phyloP scores from a whole-genome alignment of 1,140 invertebrate species.

The Drosophila subobscura region DNA sequence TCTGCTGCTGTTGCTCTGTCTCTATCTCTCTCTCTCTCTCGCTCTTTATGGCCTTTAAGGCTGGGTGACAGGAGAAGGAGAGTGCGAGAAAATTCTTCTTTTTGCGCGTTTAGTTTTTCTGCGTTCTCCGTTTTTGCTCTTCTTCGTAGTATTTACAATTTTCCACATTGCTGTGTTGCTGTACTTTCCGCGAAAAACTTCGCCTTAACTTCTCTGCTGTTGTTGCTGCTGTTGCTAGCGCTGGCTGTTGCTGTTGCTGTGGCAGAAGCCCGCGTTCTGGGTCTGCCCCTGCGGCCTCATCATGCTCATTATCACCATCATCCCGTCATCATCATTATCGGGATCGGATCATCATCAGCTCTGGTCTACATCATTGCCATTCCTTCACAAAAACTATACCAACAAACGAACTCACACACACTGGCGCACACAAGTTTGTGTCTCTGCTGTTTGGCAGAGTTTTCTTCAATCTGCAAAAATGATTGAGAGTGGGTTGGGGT shows the following conservation, averaged over 20 bases:
- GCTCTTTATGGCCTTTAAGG: slow-evolving; percentile 58
- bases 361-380: slow-evolving; percentile 57
- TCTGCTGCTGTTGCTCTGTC: slow-evolving; percentile 20
- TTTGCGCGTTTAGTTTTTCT: slow-evolving; percentile 82
- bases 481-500: slow-evolving; percentile 46
- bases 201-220: slow-evolving; percentile 56
- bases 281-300: slow-evolving; percentile 18
- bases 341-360: slow-evolving; percentile 25
- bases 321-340: slow-evolving; percentile 43
- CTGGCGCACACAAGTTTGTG: slow-evolving; percentile 39
- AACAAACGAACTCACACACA: slow-evolving; percentile 48
- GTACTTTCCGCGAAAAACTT: slow-evolving; percentile 23
- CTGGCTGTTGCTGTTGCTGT: slow-evolving; percentile 24
- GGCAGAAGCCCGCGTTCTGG: slow-evolving; percentile 25
- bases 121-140: slow-evolving; percentile 77
- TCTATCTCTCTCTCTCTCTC: slow-evolving; percentile 15
- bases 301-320: slow-evolving; percentile 46
- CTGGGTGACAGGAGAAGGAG: slow-evolving; percentile 49
- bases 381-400: slow-evolving; percentile 15
- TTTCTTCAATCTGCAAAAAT: slow-evolving; percentile 73
- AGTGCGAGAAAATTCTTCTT: slow-evolving; percentile 73
- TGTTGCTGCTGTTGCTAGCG: slow-evolving; percentile 19
- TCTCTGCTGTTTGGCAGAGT: slow-evolving; percentile 33
- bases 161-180: slow-evolving; percentile 78
- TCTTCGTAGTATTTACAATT: slow-evolving; percentile 73